Evolutionary conservation across 2,888 invertebrate species (phyloP).

Genomic region (Euplagia quadripunctaria): DNA sequence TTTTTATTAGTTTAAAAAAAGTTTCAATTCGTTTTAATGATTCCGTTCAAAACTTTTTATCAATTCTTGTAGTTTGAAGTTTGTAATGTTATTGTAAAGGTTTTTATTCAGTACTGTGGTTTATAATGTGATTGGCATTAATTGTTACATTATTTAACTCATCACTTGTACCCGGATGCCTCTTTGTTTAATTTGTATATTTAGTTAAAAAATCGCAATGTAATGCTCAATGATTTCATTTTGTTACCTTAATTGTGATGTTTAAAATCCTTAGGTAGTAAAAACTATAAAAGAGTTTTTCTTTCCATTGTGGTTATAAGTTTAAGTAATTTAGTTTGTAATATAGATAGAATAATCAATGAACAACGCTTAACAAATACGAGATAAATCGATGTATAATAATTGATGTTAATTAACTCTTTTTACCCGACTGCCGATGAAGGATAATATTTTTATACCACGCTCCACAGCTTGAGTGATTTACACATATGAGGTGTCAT

Average conservation of each 20-base stretch:
- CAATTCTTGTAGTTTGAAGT: too few species aligned
- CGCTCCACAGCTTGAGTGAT: too few species aligned
- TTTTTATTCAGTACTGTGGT: neutral
- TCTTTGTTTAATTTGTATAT: neutral
- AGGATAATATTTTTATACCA: too few species aligned
- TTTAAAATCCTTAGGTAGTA: neutral
- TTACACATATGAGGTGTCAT: too few species aligned
- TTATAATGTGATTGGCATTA: neutral
- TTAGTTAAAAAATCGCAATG: neutral
- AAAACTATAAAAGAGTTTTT: neutral
- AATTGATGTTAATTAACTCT: too few species aligned
- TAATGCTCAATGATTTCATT: conserved; percentile 1
- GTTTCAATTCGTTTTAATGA: too few species aligned
- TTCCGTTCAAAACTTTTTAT: too few species aligned
- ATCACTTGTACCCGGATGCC: neutral
- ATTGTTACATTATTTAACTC: neutral
- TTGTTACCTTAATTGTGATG: neutral
- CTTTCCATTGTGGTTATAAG: neutral
- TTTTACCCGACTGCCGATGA: too few species aligned
- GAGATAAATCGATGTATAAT: too few species aligned
- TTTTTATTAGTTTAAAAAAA: too few species aligned
- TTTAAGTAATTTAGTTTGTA: neutral
- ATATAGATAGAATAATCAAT: neutral
- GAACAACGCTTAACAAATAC: neutral
- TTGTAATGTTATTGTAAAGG: neutral